Conservation (phyloP, 2,797 vertebrate species). For the Smutsia temminckii region DNA sequence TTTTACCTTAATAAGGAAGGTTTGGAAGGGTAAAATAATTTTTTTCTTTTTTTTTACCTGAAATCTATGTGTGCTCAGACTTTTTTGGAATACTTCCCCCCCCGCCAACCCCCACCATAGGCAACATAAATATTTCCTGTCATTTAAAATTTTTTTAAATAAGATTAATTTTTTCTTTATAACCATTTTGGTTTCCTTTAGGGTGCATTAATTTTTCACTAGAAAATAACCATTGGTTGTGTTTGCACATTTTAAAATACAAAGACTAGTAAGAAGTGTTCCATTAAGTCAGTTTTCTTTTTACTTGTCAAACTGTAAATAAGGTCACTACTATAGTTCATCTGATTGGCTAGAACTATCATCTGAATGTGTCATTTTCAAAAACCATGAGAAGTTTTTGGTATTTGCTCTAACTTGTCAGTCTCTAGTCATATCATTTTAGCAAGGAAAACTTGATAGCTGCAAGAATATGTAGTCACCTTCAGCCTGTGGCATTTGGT, state of each 20-base stretch:
- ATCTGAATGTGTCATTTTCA: constrained; percentile 37
- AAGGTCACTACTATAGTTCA: background rate
- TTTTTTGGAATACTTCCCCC: background rate
- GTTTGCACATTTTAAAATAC: background rate
- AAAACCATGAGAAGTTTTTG: background rate
- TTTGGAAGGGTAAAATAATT: background rate
- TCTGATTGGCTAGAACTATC: background rate
- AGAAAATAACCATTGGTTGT: background rate
- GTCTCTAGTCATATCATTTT: background rate
- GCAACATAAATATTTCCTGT: background rate
- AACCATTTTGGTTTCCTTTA: background rate
- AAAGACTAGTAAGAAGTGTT: background rate
- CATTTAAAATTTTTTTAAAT: background rate
- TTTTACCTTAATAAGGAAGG: background rate
- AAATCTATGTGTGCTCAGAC: background rate
- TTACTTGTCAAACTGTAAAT: background rate
- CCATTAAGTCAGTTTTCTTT: background rate
- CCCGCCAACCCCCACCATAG: background rate
- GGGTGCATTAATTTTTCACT: background rate
- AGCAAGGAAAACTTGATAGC: background rate
- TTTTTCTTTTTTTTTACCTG: background rate
- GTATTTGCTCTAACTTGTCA: background rate
- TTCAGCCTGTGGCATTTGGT: background rate
- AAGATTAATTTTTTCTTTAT: background rate
- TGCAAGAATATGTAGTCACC: background rate